Percentiles rank a stretch among this genome's conserved stretches.
Evolutionary conservation across 2,888 invertebrate genomes (phyloP).

Genomic region (Microchrysa polita): DNA sequence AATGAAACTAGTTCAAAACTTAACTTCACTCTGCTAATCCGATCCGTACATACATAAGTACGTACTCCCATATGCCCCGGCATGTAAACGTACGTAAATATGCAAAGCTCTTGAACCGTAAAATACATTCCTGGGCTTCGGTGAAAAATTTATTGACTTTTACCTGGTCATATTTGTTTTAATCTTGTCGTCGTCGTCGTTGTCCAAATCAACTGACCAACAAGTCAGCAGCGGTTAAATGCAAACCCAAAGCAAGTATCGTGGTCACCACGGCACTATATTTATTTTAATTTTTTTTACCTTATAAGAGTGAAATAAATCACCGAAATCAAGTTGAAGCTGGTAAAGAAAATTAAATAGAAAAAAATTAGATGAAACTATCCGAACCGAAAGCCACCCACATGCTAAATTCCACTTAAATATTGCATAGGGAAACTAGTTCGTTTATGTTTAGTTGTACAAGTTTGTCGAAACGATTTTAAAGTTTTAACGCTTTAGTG

Average conservation of each 20-base stretch:
- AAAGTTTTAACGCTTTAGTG: too few species aligned
- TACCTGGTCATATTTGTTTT: slow-evolving; percentile 18
- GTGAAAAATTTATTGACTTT: background rate
- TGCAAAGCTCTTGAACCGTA: too few species aligned
- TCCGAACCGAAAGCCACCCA: slow-evolving; percentile 35
- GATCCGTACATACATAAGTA: too few species aligned
- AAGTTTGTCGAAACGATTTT: too few species aligned
- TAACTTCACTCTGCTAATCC: too few species aligned
- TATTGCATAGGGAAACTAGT: background rate
- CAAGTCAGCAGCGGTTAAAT: too few species aligned
- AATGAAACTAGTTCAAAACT: too few species aligned
- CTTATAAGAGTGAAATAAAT: slow-evolving; percentile 24
- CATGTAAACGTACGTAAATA: too few species aligned
- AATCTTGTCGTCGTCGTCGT: slow-evolving; percentile 23
- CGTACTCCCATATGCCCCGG: too few species aligned
- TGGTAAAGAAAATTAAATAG: too few species aligned
- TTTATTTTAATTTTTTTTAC: slow-evolving; percentile 18
- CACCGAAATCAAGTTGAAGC: slow-evolving; percentile 28
- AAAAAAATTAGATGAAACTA: too few species aligned
- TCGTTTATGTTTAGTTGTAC: background rate
- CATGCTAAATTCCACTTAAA: slow-evolving; percentile 10
- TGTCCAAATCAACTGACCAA: background rate
- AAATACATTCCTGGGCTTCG: too few species aligned
- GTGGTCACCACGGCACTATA: background rate
- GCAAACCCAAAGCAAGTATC: slow-evolving; percentile 7